phyloP scores from a whole-genome alignment of 1,140 invertebrate genomes.

The Forficula auricularia region DNA sequence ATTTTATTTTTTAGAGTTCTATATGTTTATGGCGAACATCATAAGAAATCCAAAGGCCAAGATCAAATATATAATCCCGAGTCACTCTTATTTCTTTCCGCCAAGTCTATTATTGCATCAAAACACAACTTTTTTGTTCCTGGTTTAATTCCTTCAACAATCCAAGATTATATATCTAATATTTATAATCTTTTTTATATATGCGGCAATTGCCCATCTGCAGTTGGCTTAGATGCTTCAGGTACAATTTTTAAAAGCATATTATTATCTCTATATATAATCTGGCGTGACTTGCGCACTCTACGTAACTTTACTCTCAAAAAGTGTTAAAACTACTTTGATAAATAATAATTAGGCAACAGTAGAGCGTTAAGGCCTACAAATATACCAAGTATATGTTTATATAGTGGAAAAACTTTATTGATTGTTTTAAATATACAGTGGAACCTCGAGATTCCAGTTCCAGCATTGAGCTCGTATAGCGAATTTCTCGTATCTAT shows the following conservation, averaged over 20 bases:
- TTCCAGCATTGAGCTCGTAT: too few species aligned
- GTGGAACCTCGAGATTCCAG: too few species aligned
- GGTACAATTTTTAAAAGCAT: slow-evolving; percentile 8
- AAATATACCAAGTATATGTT: too few species aligned
- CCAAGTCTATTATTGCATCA: slow-evolving; percentile 24
- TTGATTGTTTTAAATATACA: too few species aligned
- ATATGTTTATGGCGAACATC: slow-evolving; percentile 2
- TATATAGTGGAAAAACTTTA: too few species aligned
- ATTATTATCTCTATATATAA: too few species aligned
- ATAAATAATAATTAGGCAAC: too few species aligned
- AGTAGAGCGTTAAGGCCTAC: too few species aligned
- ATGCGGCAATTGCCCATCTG: slow-evolving; percentile 25
- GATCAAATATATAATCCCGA: slow-evolving; percentile 13
- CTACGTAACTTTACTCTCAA: too few species aligned
- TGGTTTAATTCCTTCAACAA: slow-evolving; percentile 19
- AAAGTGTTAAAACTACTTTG: too few species aligned
- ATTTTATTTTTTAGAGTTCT: slow-evolving; percentile 4
- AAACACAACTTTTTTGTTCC: slow-evolving; percentile 26
- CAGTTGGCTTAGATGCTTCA: slow-evolving; percentile 18
- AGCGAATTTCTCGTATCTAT: too few species aligned
- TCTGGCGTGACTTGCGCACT: too few species aligned
- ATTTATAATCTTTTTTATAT: slow-evolving; percentile 27
- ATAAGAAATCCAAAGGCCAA: not conserved
- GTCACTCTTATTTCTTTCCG: slow-evolving; percentile 24
- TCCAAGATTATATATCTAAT: slow-evolving; percentile 28